Evolutionary conservation across 2,888 invertebrate species (phyloP), one percentile per base, ranked within the genome.

Genomic region (Neoaliturus tenellus): DNA sequence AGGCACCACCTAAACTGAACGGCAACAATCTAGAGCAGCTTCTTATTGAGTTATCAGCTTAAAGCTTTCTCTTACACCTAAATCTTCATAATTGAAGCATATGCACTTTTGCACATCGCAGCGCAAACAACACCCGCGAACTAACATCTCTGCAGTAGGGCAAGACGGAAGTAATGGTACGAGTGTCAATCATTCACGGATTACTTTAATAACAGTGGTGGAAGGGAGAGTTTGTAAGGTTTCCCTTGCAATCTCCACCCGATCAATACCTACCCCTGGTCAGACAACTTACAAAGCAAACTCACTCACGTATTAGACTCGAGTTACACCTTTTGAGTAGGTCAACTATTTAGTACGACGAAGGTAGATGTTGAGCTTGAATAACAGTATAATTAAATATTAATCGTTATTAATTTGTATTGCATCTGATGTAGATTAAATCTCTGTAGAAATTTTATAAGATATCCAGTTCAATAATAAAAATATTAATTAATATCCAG

Each of bases 31-130:
- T 8, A n/a, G 33, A 8, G 5, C 10, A 31, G 2, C 2, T 31
- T 5, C 33, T 75, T 48, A 75, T 75, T 48, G 25, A 75, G 23
- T 78, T 78, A 78, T 55, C 78, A 55, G 51, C 78, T 78, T 78
- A 78, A n/a, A 35, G 55, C 25, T 62, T 62, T 55, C 23, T 31
- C 14, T 28, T 12, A 62, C 62, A 62, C 2, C 25, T 62, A 28
- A 5, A 28, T 28, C 31, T 55, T 55, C 62, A 1, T 31, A 31
- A 28, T 17, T 62, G 31, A 62, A 14, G 31, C 62, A 28, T 31
- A 8, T 12, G 14, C 31, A 51, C 5, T 6, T 17, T 14, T 44
- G 44, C 8, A 23, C 14, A 14, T 31, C 4, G 5, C 14, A 28
- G 62, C 20, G 31, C 31, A 17, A 51, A 8, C 62, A n/a, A n/a